Percentiles rank a stretch among this genome's conserved stretches.
Evolutionary conservation across 1,140 invertebrate genomes (phyloP).

Genomic region (Lasioglossum baleicum): DNA sequence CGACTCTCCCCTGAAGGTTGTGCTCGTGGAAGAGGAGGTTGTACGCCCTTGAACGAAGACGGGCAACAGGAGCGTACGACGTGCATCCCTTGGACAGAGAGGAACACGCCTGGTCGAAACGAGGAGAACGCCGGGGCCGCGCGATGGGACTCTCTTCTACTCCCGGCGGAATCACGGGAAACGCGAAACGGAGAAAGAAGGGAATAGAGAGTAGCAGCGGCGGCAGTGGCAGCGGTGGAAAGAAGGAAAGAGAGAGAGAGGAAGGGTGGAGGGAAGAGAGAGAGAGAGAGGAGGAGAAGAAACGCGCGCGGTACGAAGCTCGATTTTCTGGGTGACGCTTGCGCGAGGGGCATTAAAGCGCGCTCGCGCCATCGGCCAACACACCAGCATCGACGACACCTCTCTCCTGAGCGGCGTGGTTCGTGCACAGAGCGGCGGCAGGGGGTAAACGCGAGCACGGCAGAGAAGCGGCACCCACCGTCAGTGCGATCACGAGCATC

Average conservation of each 20-base stretch:
- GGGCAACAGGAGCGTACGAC: slow-evolving; percentile 65
- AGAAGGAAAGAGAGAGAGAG: too few relatives aligned
- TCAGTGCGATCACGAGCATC: slow-evolving; percentile 46
- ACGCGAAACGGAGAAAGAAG: not conserved
- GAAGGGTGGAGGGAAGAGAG: too few relatives aligned
- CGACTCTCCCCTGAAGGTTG: slow-evolving; percentile 68
- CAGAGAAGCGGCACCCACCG: slow-evolving; percentile 28
- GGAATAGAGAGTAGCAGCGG: too few relatives aligned
- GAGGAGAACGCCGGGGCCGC: too few relatives aligned
- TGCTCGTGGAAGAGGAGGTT: slow-evolving; percentile 51
- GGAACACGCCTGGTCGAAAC: too few relatives aligned
- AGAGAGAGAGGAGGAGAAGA: too few relatives aligned
- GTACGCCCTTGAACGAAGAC: slow-evolving; percentile 77
- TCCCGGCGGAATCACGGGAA: too few relatives aligned
- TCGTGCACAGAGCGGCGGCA: too few relatives aligned
- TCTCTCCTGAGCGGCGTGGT: too few relatives aligned
- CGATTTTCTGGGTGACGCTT: slow-evolving; percentile 74
- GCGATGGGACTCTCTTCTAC: too few relatives aligned
- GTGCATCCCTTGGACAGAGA: slow-evolving; percentile 58
- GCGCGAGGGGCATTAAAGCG: slow-evolving; percentile 51
- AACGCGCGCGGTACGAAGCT: slow-evolving; percentile 9
- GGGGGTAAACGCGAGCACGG: slow-evolving; percentile 23
- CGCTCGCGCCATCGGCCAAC: slow-evolving; percentile 29
- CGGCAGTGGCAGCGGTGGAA: too few relatives aligned
- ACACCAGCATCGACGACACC: not conserved